Evolutionary conservation across 2,797 vertebrate genomes (phyloP), one percentile per base, ranked within the genome.

Genomic region (Bradypus variegatus): DNA sequence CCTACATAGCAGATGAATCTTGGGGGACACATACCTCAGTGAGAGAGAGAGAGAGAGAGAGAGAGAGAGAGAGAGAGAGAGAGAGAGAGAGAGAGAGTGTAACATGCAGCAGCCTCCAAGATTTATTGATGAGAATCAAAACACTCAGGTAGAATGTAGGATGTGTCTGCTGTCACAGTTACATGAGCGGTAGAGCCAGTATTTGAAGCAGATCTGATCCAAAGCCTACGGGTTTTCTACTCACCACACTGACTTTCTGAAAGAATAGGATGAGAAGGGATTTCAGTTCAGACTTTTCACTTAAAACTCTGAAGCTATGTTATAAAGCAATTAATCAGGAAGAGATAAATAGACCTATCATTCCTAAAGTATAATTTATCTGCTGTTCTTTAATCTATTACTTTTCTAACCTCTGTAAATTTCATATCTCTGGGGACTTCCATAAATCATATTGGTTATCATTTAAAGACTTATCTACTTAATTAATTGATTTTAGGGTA

Each of bases 381-480:
- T 86, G 45, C 29, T 64, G n/a, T 86, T 78, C 76, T 83, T 88
- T 81, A 50, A 11, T 25, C 64, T 70, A 48, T 60, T 88, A 48
- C 41, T 82, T 86, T 91, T 89, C 76, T 90, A 21, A 92, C 27
- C 27, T 58, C 13, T 62, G 60, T 78, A 84, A 90, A n/a, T 94
- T 70, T 65, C 64, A 29, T 53, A 70, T 55, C 53, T 41, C 38
- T 6, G 11, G 27, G 41, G 38, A 50, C 38, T 53, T 70, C 89
- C 31, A 50, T 62, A 81, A 82, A 88, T 76, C 53, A 65, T 45
- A 53, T 4, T 36, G 23, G 21, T 65, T 67, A 60, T 23, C 55
- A 77, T 65, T 81, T 55, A 79, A 84, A 91, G 55, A 7, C 14
- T 55, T 91, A 31, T 13, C 18, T 83, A 38, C 45, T 73, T 77